These are phyloP conservation scores for Zaprionus lachaisei DNA, from an alignment of 1,140 invertebrate genomes.

Conservation along the genomic window DNA sequence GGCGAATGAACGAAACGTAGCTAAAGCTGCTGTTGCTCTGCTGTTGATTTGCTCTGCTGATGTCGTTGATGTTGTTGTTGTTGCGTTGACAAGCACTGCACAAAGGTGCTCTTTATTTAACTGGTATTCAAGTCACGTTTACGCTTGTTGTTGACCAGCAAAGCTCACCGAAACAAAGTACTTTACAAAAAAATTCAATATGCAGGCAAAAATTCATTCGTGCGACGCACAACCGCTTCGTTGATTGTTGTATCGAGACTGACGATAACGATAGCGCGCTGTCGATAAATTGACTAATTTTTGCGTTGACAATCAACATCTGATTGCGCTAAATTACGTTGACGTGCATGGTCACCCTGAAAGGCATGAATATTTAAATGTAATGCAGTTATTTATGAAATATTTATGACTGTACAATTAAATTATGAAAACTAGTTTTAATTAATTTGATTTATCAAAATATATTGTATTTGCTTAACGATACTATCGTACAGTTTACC, in stretches of 20 bases:
- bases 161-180: slow-evolving; percentile 36
- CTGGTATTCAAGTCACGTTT: slow-evolving; percentile 47
- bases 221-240: slow-evolving; percentile 27
- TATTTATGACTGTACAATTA: not conserved
- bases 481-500: not conserved
- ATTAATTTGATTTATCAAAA: not conserved
- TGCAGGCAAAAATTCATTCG: slow-evolving; percentile 15
- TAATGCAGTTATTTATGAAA: not conserved
- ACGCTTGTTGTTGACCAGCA: slow-evolving; percentile 39
- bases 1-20: slow-evolving; percentile 47
- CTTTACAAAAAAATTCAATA: slow-evolving; percentile 32
- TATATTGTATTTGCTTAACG: not conserved
- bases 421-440: not conserved
- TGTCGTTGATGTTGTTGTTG: slow-evolving; percentile 10
- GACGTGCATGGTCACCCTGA: not conserved
- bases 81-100: slow-evolving; percentile 26
- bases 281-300: not conserved
- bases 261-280: slow-evolving; percentile 1
- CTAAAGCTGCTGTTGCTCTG: slow-evolving; percentile 16
- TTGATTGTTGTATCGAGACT: slow-evolving; percentile 16
- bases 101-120: slow-evolving; percentile 26
- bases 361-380: not conserved
- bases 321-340: not conserved
- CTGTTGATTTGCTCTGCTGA: not conserved
- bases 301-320: not conserved